Evolutionary conservation across 1,140 invertebrate species (phyloP), one percentile per base, ranked within the genome.

Genomic region (Adelges cooleyi): DNA sequence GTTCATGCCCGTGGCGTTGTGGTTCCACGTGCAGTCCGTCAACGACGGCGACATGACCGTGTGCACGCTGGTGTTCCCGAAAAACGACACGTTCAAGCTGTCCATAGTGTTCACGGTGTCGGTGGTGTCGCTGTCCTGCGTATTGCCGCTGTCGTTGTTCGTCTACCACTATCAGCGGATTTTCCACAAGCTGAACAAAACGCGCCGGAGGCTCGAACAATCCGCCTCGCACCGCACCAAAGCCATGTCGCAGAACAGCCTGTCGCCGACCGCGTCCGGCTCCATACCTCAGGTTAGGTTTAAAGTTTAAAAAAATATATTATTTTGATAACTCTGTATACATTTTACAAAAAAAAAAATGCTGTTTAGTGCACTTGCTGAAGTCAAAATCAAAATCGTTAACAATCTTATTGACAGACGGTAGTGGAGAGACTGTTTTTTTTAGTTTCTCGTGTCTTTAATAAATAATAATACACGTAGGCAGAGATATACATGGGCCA

Each of bases 161-260:
- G 78, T 81, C 29, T 79, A 78, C 71, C 78, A 81, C 70, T 82
- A 81, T 71, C 77, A 80, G 49, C 72, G 75, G 56, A 82, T 82
- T 62, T 81, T 82, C 67, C 75, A 78, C 65, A 80, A 80, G 62
- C 77, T 81, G 50, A 68, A 80, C 46, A 74, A 78, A 18, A 80
- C 78, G 0, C 74, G 78, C 67, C 76, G 75, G 62, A 70, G 77
- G 54, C 80, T 79, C 79, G 75, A 77, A 20, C 29, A 51, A 11
- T 67, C 53, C 0, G 74, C 75, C 6, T 74, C 66, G 69, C 5
- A 66, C 67, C 25, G 72, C 72, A 15, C 40, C 22, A 23, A 51
- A 13, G 17, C 2, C 10, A 1, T 40, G 36, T 65, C 66, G 13
- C 67, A 66, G 17, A 68, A 65, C 22, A 66, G 53, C 3, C 38